Evolutionary conservation across 2,888 invertebrate genomes (phyloP).

Genomic region (Harmothoe impar): DNA sequence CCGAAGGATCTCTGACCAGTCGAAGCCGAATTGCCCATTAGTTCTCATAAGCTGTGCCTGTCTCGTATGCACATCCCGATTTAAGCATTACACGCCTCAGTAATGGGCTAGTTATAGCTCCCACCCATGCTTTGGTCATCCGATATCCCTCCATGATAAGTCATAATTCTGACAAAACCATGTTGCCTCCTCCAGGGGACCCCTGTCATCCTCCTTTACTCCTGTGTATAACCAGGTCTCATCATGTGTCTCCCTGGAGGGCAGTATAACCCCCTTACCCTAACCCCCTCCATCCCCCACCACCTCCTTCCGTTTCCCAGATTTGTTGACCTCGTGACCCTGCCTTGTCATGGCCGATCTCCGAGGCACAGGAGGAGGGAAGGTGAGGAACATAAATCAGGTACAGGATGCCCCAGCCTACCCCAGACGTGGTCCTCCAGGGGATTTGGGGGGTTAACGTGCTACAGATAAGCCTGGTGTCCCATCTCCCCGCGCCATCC

Average conservation of each 20-base stretch:
- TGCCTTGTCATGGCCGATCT: neutral
- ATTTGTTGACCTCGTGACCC: slow-evolving; percentile 21
- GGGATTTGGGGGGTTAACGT: neutral
- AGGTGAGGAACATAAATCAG: slow-evolving; percentile 17
- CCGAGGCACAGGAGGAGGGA: neutral
- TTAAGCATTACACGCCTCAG: too few species aligned
- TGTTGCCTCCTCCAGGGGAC: neutral
- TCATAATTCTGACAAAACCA: too few species aligned
- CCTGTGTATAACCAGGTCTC: neutral
- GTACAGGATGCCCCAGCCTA: neutral
- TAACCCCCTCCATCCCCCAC: too few species aligned
- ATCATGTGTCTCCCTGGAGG: too few species aligned
- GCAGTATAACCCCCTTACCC: too few species aligned
- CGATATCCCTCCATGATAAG: too few species aligned
- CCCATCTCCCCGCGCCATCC: neutral
- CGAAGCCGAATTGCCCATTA: too few species aligned
- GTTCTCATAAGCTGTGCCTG: too few species aligned
- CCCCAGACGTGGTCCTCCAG: neutral
- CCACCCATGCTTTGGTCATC: too few species aligned
- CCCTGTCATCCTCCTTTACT: neutral
- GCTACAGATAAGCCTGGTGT: neutral
- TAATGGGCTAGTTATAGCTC: too few species aligned
- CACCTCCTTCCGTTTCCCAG: neutral
- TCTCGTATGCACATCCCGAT: too few species aligned
- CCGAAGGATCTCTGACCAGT: too few species aligned